These are phyloP conservation scores for Hestina assimilis DNA, from an alignment of 1,140 invertebrate species.

Conservation along the genomic window DNA sequence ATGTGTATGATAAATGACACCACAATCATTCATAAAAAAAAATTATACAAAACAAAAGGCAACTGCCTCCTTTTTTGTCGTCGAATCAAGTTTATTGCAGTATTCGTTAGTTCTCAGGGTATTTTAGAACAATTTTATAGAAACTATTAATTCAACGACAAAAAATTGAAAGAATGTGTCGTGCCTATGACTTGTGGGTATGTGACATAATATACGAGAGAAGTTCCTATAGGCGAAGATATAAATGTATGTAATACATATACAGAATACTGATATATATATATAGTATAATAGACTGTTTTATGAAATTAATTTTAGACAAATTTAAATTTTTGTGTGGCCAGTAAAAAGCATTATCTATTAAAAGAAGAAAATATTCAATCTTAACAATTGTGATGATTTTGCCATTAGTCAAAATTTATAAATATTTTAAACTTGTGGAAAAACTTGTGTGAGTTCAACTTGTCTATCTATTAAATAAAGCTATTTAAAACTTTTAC, in stretches of 20 bases:
- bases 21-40: constrained; percentile 70
- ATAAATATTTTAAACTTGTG: constrained; percentile 49
- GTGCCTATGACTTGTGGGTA: constrained; percentile 45
- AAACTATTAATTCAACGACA: constrained; percentile 42
- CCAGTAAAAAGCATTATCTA: constrained; percentile 50
- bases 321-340: constrained; percentile 41
- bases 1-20: constrained; percentile 58
- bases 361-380: constrained; percentile 46
- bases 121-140: background rate
- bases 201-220: constrained; percentile 40
- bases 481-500: constrained; percentile 44
- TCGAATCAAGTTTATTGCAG: constrained; percentile 34
- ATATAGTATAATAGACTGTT: constrained; percentile 39
- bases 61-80: constrained; percentile 47
- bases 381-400: constrained; percentile 76
- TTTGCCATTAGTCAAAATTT: constrained; percentile 77
- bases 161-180: constrained; percentile 45
- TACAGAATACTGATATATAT: constrained; percentile 38
- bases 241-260: constrained; percentile 45
- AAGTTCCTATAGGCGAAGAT: constrained; percentile 42
- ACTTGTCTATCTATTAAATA: constrained; percentile 49
- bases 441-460: constrained; percentile 35
- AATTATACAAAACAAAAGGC: constrained; percentile 63
- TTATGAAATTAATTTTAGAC: constrained; percentile 30
- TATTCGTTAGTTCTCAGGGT: background rate